Conservation (phyloP, 2,113 vertebrate species). For the Plotosus lineatus region DNA sequence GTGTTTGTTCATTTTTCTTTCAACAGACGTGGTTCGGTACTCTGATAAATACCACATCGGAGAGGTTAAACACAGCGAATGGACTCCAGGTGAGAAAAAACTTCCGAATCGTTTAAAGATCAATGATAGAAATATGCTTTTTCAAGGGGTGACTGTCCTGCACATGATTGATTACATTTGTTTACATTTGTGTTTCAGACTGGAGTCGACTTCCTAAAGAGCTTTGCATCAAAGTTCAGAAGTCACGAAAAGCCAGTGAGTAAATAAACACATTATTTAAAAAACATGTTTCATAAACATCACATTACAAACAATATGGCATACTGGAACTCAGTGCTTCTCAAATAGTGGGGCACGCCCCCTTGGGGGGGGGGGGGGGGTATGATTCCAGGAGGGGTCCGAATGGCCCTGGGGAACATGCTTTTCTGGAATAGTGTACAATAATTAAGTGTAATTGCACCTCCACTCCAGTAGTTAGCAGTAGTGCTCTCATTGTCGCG, state of each 20-base stretch:
- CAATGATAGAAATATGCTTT: not conserved
- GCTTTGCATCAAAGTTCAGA: slow-evolving; percentile 75
- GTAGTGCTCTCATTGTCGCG: no score
- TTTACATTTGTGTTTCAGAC: slow-evolving; percentile 61
- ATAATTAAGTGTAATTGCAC: no score
- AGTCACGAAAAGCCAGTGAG: slow-evolving; percentile 73
- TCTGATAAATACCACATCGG: slow-evolving; percentile 82
- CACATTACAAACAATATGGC: not conserved
- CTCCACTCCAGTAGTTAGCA: no score
- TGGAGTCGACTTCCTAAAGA: slow-evolving; percentile 79
- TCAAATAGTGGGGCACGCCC: no score
- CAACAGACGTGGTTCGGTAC: slow-evolving; percentile 79
- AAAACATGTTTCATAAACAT: not conserved
- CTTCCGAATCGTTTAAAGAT: not conserved
- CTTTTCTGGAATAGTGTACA: no score
- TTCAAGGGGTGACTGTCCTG: no score
- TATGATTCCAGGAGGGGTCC: no score
- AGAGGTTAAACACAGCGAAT: slow-evolving; percentile 73
- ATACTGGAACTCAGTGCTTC: no score
- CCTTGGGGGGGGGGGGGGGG: no score
- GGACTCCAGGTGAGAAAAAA: slow-evolving; percentile 74
- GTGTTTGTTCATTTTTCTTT: not conserved
- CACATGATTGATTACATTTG: not conserved
- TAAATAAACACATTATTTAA: slow-evolving; percentile 28
- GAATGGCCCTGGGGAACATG: no score